These are phyloP conservation scores for Myoxocephalus aenaeus DNA, from an alignment of 2,797 vertebrate genomes.

Conservation along the genomic window DNA sequence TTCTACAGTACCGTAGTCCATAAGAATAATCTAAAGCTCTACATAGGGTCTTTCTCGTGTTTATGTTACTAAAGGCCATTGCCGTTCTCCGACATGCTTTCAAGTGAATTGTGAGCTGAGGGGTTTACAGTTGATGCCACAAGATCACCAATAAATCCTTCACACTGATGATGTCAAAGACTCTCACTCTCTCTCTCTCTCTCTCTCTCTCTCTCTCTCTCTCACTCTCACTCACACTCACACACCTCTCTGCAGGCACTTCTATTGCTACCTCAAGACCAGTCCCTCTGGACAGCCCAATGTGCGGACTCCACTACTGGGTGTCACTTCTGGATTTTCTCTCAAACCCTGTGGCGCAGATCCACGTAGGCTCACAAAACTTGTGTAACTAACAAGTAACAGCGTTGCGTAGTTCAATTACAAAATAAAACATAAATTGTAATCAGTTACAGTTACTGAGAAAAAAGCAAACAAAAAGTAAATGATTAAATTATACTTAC, in stretches of 20 bases:
- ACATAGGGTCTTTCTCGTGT: no score
- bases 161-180: no score
- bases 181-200: neutral
- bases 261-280: constrained; percentile 75
- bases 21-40: no score
- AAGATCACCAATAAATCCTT: no score
- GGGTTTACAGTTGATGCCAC: no score
- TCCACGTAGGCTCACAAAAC: constrained; percentile 9
- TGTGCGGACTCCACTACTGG: neutral
- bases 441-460: neutral
- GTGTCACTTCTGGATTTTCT: constrained; percentile 74
- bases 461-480: neutral
- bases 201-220: neutral
- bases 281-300: constrained; percentile 46
- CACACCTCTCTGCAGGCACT: constrained; percentile 58
- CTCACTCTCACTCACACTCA: no score
- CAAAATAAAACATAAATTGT: neutral
- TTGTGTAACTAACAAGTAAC: neutral
- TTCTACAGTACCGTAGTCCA: no score
- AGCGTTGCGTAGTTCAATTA: neutral
- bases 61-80: no score
- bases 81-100: no score
- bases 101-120: no score
- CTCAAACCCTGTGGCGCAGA: constrained; percentile 55
- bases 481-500: neutral